Percentiles rank a stretch among this genome's conserved stretches.
Conservation (phyloP, 2,797 vertebrate genomes). For the Atherinosoma microstoma region DNA sequence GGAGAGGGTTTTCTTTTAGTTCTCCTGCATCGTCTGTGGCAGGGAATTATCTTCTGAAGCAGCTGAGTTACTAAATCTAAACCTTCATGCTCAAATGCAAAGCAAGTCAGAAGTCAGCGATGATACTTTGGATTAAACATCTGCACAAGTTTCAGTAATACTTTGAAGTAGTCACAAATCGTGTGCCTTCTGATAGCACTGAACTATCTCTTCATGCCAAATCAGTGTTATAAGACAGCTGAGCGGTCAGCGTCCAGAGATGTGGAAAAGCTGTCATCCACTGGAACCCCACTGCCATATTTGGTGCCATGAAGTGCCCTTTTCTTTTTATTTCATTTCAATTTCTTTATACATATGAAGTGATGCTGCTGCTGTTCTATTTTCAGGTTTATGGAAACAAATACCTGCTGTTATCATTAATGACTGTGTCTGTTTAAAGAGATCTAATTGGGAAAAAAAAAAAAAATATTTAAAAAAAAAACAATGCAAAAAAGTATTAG, state of each 20-base stretch:
- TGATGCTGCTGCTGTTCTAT: constrained; percentile 24
- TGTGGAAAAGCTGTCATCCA: constrained; percentile 34
- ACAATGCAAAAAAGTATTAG: constrained; percentile 11
- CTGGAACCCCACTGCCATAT: constrained; percentile 63
- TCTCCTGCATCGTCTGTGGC: background rate
- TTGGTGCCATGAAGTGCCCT: constrained; percentile 76
- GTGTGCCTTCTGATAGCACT: constrained; percentile 49
- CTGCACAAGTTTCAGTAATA: constrained; percentile 4
- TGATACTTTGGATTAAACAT: background rate
- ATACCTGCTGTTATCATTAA: constrained; percentile 25
- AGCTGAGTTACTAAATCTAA: background rate
- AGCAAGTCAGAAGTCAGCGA: background rate
- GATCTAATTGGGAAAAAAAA: constrained; percentile 7
- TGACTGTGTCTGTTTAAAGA: constrained; percentile 30
- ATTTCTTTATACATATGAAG: constrained; percentile 9
- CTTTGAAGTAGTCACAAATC: background rate
- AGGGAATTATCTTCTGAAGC: background rate
- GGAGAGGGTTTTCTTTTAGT: background rate
- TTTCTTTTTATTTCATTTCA: constrained; percentile 14
- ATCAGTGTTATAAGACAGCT: constrained; percentile 25
- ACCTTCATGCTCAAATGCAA: background rate
- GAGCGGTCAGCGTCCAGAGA: constrained; percentile 3
- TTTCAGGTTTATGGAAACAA: constrained; percentile 25
- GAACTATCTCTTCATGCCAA: constrained; percentile 14
- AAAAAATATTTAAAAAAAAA: too few relatives aligned